These are phyloP conservation scores for Intellagama lesueurii DNA, from an alignment of 2,797 vertebrate genomes.

Conservation along the genomic window DNA sequence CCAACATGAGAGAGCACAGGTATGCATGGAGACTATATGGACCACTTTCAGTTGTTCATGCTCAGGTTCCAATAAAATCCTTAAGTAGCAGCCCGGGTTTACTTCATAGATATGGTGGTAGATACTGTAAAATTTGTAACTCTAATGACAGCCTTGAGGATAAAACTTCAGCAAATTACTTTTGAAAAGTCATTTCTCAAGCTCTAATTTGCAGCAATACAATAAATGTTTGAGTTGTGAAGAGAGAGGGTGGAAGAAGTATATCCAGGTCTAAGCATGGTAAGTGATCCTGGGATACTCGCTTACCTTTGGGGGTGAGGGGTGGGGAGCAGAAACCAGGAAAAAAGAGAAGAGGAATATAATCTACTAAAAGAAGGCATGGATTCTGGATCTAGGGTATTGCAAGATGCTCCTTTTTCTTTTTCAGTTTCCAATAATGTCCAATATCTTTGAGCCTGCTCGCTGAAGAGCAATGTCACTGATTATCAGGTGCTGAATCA, in stretches of 20 bases:
- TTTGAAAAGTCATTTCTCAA: background rate
- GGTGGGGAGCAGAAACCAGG: too few relatives aligned
- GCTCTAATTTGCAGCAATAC: background rate
- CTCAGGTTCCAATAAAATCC: background rate
- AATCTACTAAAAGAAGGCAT: background rate
- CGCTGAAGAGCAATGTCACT: background rate
- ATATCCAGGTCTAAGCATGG: background rate
- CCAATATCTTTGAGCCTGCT: background rate
- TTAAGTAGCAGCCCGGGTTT: background rate
- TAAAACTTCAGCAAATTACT: background rate
- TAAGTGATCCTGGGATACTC: too few relatives aligned
- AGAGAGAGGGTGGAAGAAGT: too few relatives aligned
- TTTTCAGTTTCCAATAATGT: background rate
- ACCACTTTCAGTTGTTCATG: background rate
- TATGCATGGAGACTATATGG: background rate
- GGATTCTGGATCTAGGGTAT: background rate
- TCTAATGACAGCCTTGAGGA: too few relatives aligned
- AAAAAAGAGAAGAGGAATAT: background rate
- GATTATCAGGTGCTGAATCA: constrained; percentile 26
- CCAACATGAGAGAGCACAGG: too few relatives aligned
- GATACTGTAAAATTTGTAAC: too few relatives aligned
- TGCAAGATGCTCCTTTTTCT: background rate
- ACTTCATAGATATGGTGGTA: background rate
- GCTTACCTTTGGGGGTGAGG: too few relatives aligned
- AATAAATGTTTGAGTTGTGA: background rate